phyloP scores from a whole-genome alignment of 2,113 vertebrate genomes.

The Castor canadensis region DNA sequence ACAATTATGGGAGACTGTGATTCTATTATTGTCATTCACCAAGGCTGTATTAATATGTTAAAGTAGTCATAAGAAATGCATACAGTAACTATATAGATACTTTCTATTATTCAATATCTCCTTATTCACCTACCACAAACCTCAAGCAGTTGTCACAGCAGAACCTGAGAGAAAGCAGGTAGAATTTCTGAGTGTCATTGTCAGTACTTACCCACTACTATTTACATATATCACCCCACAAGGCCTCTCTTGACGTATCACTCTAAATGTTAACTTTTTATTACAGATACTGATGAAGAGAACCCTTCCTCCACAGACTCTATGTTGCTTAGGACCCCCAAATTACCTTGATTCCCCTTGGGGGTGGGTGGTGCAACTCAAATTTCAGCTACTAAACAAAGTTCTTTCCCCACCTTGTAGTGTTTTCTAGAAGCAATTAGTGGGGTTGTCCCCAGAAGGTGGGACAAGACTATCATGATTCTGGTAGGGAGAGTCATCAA shows the following conservation, averaged over 20 bases:
- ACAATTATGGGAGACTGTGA: background rate
- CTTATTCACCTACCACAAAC: background rate
- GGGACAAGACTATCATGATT: no score
- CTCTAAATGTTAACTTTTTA: background rate
- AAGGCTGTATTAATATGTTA: background rate
- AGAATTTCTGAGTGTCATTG: background rate
- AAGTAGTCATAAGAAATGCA: background rate
- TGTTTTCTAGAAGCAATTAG: background rate
- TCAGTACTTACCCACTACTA: background rate
- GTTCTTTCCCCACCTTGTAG: accelerated
- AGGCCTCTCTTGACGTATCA: background rate
- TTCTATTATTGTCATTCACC: background rate
- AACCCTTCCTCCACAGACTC: background rate
- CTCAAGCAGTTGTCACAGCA: background rate
- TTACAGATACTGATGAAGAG: background rate
- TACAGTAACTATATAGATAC: background rate
- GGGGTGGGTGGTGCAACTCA: background rate
- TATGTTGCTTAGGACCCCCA: background rate
- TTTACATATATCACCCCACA: background rate
- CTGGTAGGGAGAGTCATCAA: no score
- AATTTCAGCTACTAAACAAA: background rate
- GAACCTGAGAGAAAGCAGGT: background rate
- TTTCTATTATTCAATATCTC: background rate
- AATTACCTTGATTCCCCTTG: background rate
- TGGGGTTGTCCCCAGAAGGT: background rate